phyloP scores from a whole-genome alignment of 2,888 invertebrate genomes.

The Drosophila anomalata region DNA sequence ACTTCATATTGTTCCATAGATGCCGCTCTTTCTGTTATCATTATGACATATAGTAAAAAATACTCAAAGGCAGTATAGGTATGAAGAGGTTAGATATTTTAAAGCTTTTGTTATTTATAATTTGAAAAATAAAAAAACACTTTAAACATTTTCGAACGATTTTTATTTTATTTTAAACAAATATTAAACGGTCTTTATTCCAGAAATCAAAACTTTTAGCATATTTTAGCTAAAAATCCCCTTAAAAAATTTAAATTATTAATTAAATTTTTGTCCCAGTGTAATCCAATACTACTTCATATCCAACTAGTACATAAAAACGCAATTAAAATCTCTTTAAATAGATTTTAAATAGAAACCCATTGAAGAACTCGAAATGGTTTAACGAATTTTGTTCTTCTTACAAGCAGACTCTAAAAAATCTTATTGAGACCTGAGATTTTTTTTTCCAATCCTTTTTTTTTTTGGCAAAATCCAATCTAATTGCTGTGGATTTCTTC shows the following conservation, averaged over 20 bases:
- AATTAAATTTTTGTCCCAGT: not conserved
- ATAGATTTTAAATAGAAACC: not conserved
- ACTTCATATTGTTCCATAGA: constrained; percentile 20
- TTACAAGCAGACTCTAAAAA: constrained; percentile 54
- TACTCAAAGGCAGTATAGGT: constrained; percentile 5
- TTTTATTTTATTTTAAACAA: not conserved
- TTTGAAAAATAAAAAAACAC: not conserved
- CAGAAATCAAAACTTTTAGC: too few relatives aligned
- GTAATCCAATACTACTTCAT: not conserved
- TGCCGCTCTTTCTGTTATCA: constrained; percentile 40
- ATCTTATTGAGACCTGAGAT: constrained; percentile 3
- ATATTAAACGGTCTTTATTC: too few relatives aligned
- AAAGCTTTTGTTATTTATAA: constrained; percentile 3
- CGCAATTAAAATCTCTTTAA: constrained; percentile 19
- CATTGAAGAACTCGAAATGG: not conserved
- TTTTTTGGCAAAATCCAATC: constrained; percentile 43
- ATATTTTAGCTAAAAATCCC: too few relatives aligned
- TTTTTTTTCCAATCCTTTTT: not conserved
- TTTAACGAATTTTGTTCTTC: constrained; percentile 52
- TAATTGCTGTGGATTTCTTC: constrained; percentile 56
- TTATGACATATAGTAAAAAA: constrained; percentile 44
- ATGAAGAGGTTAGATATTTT: not conserved
- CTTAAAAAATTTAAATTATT: not conserved
- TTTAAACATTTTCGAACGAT: not conserved
- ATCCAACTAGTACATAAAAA: constrained; percentile 12